phyloP scores from a whole-genome alignment of 2,888 invertebrate species.

The Cheilosia variabilis region DNA sequence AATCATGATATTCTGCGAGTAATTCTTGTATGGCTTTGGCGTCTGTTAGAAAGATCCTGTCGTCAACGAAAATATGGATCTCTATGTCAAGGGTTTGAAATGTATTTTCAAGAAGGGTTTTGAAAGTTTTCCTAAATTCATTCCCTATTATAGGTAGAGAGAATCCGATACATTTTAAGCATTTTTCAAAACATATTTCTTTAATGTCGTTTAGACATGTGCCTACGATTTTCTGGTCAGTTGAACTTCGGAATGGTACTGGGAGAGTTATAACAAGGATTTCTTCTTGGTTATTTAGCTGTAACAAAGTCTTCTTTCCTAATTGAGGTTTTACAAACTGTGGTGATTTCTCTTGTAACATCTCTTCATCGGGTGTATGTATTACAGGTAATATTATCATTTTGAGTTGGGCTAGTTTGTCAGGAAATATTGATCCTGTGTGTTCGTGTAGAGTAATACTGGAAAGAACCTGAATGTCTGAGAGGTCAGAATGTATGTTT shows the following conservation, averaged over 20 bases:
- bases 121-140: background rate
- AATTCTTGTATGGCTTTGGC: constrained; percentile 11
- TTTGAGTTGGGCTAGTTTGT: constrained; percentile 4
- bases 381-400: constrained; percentile 10
- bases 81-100: background rate
- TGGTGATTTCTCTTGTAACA: background rate
- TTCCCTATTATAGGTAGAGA: background rate
- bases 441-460: background rate
- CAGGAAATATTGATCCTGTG: background rate
- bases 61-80: background rate
- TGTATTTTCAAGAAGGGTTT: constrained; percentile 5
- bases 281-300: background rate
- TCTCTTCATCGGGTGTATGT: background rate
- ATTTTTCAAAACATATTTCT: background rate
- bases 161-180: background rate
- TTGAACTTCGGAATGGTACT: background rate
- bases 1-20: constrained; percentile 19
- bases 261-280: background rate
- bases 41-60: constrained; percentile 2
- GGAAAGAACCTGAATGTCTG: constrained; percentile 1
- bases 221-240: background rate
- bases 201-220: constrained; percentile 9
- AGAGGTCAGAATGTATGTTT: background rate
- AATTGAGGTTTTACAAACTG: background rate
- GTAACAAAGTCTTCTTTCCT: background rate